These are phyloP conservation scores for Coilia nasus DNA, from an alignment of 2,797 vertebrate genomes.

Conservation along the genomic window DNA sequence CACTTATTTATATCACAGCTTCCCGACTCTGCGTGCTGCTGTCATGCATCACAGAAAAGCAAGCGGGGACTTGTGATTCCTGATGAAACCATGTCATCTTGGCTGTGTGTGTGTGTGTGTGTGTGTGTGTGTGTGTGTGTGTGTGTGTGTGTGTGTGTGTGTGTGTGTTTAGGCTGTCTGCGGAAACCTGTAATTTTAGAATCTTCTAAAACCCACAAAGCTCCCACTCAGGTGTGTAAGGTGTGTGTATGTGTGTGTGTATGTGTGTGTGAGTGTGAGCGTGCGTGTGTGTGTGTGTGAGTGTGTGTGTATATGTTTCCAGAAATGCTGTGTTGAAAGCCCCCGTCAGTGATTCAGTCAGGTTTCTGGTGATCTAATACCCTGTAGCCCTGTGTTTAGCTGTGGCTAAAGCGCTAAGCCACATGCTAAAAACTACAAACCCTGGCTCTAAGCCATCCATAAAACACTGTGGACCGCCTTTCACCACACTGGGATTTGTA, in stretches of 20 bases:
- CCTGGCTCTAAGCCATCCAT: slow-evolving; percentile 42
- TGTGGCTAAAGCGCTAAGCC: neutral
- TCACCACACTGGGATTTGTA: slow-evolving; percentile 42
- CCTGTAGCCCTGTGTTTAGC: slow-evolving; percentile 8
- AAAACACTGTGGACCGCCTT: slow-evolving; percentile 32
- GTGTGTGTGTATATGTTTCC: neutral
- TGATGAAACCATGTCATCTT: neutral
- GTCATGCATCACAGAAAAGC: neutral
- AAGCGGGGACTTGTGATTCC: neutral
- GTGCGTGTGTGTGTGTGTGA: neutral
- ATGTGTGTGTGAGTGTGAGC: slow-evolving; percentile 12
- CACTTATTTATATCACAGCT: neutral
- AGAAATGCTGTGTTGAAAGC: slow-evolving; percentile 25
- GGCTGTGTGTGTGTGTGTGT: slow-evolving; percentile 36
- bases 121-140: slow-evolving; percentile 25
- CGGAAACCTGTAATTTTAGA: slow-evolving; percentile 2
- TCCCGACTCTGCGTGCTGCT: neutral
- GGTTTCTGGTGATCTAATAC: slow-evolving; percentile 34
- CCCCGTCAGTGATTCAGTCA: slow-evolving; percentile 37
- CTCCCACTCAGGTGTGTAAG: neutral
- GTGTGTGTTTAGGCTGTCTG: neutral
- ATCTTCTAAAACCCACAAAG: neutral
- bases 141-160: slow-evolving; percentile 27
- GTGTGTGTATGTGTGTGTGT: slow-evolving; percentile 9
- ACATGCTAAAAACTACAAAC: slow-evolving; percentile 37